Evolutionary conservation across 2,113 vertebrate species (phyloP).

Genomic region (Erythrocebus patas): DNA sequence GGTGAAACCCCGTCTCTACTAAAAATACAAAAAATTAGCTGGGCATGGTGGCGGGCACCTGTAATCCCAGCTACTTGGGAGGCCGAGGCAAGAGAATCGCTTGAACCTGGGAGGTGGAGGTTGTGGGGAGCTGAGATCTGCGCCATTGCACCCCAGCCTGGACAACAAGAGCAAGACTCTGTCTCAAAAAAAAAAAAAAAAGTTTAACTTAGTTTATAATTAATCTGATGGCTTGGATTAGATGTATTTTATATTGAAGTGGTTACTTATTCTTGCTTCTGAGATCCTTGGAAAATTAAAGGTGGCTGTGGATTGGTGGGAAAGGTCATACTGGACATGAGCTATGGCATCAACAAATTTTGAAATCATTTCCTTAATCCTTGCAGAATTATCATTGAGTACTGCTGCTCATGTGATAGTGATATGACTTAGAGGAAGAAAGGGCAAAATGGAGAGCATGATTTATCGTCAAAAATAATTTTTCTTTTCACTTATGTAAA

Average conservation of each 20-base stretch:
- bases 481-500: background rate
- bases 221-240: background rate
- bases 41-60: too few species aligned
- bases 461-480: background rate
- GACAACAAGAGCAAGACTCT: too few species aligned
- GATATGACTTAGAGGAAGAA: background rate
- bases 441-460: background rate
- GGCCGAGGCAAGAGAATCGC: too few species aligned
- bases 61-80: too few species aligned
- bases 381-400: background rate
- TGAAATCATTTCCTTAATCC: background rate
- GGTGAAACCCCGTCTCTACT: too few species aligned
- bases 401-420: background rate
- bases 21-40: too few species aligned
- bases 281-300: background rate
- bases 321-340: background rate
- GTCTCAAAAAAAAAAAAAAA: too few species aligned
- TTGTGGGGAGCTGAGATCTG: too few species aligned
- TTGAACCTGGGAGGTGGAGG: too few species aligned
- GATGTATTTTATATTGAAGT: background rate
- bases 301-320: background rate
- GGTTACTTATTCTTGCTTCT: background rate
- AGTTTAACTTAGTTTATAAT: background rate
- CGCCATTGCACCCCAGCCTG: too few species aligned
- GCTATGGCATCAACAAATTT: background rate